Percentiles rank a stretch among this genome's conserved stretches.
Conservation (phyloP, 2,113 vertebrate species). For the Herpailurus yagouaroundi region DNA sequence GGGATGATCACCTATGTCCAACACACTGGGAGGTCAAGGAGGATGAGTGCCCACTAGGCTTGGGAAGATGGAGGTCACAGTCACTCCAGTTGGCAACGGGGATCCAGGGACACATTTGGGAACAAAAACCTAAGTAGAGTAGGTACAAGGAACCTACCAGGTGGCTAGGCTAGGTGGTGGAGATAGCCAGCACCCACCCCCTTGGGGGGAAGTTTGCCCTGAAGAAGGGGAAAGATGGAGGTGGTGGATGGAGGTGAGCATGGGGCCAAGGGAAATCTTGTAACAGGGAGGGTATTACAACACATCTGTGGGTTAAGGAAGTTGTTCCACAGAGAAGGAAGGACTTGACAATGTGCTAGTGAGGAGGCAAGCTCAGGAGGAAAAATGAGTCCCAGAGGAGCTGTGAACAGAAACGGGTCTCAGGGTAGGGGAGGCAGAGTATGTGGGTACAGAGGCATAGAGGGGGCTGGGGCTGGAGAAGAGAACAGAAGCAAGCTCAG, state of each 20-base stretch:
- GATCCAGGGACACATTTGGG: not conserved
- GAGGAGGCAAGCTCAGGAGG: not conserved
- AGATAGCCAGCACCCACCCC: not conserved
- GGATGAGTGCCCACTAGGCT: not conserved
- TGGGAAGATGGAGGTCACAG: not conserved
- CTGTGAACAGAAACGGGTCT: not conserved
- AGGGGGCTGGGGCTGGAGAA: not conserved
- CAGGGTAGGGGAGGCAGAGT: not conserved
- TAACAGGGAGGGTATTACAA: not conserved
- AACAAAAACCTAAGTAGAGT: not conserved
- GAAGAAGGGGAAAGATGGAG: not conserved
- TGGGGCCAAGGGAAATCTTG: not conserved
- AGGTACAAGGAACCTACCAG: too few species aligned
- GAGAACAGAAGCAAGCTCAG: not conserved
- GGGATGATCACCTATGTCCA: fast-evolving
- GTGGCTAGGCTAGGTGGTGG: not conserved
- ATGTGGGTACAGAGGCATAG: too few species aligned
- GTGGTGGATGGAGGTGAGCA: not conserved
- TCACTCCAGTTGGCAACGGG: not conserved
- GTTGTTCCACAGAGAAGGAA: not conserved
- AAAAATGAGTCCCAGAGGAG: not conserved
- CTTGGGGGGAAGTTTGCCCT: not conserved
- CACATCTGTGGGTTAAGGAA: too few species aligned
- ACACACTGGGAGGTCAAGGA: not conserved
- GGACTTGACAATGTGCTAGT: fast-evolving